Conservation (phyloP, 2,797 vertebrate genomes). For the Pachyuromys duprasi region DNA sequence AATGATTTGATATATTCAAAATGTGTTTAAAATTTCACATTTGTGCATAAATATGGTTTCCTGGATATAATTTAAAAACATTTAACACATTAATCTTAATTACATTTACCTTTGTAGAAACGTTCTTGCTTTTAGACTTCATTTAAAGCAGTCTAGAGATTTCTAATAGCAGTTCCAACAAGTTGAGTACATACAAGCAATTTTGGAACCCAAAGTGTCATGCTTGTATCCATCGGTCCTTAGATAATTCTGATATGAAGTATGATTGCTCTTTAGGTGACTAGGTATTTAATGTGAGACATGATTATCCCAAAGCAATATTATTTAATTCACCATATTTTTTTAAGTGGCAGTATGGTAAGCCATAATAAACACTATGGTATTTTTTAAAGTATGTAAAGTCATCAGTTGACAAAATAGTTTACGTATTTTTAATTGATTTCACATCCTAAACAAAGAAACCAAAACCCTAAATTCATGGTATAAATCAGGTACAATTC, state of each 20-base stretch:
- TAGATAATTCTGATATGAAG: not conserved
- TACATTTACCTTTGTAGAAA: not conserved
- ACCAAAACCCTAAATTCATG: not conserved
- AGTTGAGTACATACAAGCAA: not conserved
- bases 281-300: not conserved
- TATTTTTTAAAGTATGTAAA: not conserved
- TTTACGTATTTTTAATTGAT: not conserved
- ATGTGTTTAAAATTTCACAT: not conserved
- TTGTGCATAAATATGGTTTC: not conserved
- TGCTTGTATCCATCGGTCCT: not conserved
- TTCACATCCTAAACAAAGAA: not conserved
- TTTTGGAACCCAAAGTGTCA: not conserved
- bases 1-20: not conserved
- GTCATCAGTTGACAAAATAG: not conserved
- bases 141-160: not conserved
- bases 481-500: not conserved
- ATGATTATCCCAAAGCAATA: not conserved
- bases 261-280: not conserved
- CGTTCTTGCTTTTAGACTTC: not conserved
- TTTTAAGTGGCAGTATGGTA: not conserved
- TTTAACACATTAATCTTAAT: not conserved
- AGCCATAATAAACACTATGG: not conserved
- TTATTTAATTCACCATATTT: not conserved
- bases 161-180: not conserved
- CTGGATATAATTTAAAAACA: not conserved